Base-by-base conservation (phyloP, 2,888 invertebrate genomes). In the Orthosia gothica region DNA sequence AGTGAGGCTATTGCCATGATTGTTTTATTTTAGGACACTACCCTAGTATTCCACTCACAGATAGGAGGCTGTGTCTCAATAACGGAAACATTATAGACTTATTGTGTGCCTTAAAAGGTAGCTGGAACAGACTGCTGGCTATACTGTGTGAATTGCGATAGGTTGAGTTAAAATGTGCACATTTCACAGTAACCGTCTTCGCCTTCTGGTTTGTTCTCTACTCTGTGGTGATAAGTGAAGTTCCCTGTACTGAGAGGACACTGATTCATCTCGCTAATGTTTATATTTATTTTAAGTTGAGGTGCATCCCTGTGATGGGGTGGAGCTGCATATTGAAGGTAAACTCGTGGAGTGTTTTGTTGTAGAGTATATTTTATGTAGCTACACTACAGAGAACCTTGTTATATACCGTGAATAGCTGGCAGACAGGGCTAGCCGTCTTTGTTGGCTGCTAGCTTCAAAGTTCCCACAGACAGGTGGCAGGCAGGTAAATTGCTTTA, bases 221-320 rank as follows among this genome's bases (percentile, higher is more conserved):
- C 13, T 76, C 75, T 40, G 13, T 76, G 54, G 70, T 20, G 49
- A 49, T 76, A 87, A 86, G 83, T 86, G 82, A 82, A 85, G 64
- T 83, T 80, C 77, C 58, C 65, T 85, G 87, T 85, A 82, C 74
- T 68, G 55, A 15, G 58, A 66, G 69, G 77, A 84, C 80, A 75
- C 82, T 70, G 84, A 85, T 85, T 85, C 82, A 85, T 82, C 70
- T 76, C 59, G 23, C 63, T 84, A 69, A 75, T 79, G 82, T 86
- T 86, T 84, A 84, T 79, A 74, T 85, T 84, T 86, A 71, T 81
- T 82, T 76, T 84, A 81, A 83, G 74, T 81, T 74, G 52, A 65
- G 62, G 54, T 73, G 62, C 68, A 65, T 26, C 45, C 49, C 47
- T 74, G 54, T 54, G 32, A 59, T n/a, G 47, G 52, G 20, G 59